A percentile compares a stretch with the other conserved stretches of the same genome.
phyloP scores from a whole-genome alignment of 2,888 invertebrate genomes.

The Electrophaes corylata region DNA sequence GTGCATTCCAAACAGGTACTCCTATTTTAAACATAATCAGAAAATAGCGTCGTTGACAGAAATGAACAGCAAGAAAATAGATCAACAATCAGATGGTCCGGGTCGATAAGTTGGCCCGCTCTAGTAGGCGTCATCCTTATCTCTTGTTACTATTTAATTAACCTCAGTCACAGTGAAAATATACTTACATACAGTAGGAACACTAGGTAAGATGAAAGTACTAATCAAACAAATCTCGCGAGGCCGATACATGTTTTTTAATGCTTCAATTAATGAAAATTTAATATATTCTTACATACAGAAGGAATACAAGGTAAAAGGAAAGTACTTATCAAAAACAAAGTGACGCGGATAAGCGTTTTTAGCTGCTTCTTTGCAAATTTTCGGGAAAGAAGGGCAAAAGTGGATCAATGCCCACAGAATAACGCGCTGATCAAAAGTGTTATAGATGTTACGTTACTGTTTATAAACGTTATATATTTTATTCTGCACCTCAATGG shows the following conservation, averaged over 20 bases:
- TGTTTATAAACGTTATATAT: background rate
- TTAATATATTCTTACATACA: background rate
- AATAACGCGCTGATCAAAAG: background rate
- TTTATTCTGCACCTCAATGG: constrained; percentile 46
- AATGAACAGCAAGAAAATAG: constrained; percentile 37
- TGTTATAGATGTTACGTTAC: background rate
- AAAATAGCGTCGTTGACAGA: constrained; percentile 21
- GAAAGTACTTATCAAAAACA: too few relatives aligned
- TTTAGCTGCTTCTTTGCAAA: too few relatives aligned
- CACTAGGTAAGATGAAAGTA: too few relatives aligned
- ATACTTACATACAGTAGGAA: background rate
- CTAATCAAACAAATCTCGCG: too few relatives aligned
- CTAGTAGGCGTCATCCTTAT: constrained; percentile 72
- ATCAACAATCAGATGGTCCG: constrained; percentile 68
- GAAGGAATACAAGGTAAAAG: background rate
- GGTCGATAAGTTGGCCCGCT: constrained; percentile 73
- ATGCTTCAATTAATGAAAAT: too few relatives aligned
- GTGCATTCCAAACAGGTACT: background rate
- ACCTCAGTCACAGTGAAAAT: constrained; percentile 49
- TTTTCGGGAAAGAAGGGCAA: background rate
- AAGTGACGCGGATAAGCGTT: background rate
- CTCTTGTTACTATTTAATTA: constrained; percentile 79
- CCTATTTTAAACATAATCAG: constrained; percentile 10
- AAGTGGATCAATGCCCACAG: background rate
- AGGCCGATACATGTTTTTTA: too few relatives aligned